Percentiles rank a stretch among this genome's conserved stretches.
Conservation (phyloP, 2,113 vertebrate species). For the human region DNA sequence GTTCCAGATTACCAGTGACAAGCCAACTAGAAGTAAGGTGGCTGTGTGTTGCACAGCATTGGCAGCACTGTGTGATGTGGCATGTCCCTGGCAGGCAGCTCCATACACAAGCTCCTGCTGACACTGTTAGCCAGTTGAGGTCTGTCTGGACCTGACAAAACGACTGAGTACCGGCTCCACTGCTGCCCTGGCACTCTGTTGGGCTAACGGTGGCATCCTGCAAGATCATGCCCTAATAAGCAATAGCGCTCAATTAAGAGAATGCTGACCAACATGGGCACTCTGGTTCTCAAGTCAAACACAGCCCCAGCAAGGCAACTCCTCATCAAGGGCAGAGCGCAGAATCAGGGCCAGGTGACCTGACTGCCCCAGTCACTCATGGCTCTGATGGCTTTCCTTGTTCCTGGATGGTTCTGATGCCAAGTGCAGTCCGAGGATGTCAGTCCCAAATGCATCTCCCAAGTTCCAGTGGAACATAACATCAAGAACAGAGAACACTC, state of each 20-base stretch:
- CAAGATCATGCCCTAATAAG: not conserved
- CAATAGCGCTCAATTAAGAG: not conserved
- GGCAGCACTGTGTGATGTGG: fast-evolving
- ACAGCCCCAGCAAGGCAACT: not conserved
- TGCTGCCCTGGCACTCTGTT: not conserved
- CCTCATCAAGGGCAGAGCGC: not conserved
- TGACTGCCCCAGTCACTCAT: not conserved
- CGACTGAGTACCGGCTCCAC: no score
- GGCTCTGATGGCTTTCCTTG: not conserved
- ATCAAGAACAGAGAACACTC: not conserved
- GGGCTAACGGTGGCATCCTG: not conserved
- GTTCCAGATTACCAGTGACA: not conserved
- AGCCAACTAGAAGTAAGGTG: not conserved
- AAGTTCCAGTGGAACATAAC: not conserved
- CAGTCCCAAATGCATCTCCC: not conserved
- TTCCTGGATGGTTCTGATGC: not conserved
- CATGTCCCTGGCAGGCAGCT: not conserved
- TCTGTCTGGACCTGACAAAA: not conserved
- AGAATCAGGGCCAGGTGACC: not conserved
- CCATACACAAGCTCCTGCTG: not conserved
- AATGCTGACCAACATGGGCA: not conserved
- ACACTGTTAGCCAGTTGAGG: not conserved
- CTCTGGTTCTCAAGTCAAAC: not conserved
- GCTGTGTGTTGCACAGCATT: not conserved
- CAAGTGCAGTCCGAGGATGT: not conserved